Conservation (phyloP, 2,113 vertebrate species). For the Pollimyrus isidori region DNA sequence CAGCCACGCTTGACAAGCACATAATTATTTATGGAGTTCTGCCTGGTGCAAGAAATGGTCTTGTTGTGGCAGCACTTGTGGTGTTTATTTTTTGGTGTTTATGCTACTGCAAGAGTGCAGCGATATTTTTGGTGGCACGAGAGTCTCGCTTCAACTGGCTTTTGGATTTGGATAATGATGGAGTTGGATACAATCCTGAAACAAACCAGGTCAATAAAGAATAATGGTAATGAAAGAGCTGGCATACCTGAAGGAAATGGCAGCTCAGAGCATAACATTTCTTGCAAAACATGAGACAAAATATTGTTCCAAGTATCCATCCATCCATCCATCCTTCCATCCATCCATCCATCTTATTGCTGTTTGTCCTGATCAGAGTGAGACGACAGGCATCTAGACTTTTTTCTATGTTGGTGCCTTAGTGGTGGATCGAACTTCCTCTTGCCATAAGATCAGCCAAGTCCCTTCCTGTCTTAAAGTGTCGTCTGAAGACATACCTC, state of each 20-base stretch:
- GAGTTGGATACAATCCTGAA: neutral
- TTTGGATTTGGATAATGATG: neutral
- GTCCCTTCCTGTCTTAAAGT: no score
- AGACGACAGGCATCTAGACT: neutral
- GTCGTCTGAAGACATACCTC: no score
- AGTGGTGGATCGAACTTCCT: no score
- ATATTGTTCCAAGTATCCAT: neutral
- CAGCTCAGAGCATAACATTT: neutral
- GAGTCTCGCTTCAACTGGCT: neutral
- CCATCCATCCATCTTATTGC: neutral
- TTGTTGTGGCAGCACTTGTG: conserved; percentile 1
- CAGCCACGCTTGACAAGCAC: conserved; percentile 8
- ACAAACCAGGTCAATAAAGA: neutral
- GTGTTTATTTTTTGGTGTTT: neutral
- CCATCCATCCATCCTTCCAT: neutral
- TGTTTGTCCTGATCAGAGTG: neutral
- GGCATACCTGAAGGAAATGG: neutral
- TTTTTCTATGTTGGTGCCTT: no score
- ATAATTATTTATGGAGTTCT: conserved; percentile 13
- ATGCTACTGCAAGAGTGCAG: neutral
- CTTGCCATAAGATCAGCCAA: no score
- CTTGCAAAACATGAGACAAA: neutral
- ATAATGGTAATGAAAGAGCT: neutral
- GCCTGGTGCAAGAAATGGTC: neutral
- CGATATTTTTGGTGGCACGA: neutral